Percentiles rank a stretch among this genome's conserved stretches.
phyloP scores from a whole-genome alignment of 2,888 invertebrate species.

The Hemaris fuciformis region DNA sequence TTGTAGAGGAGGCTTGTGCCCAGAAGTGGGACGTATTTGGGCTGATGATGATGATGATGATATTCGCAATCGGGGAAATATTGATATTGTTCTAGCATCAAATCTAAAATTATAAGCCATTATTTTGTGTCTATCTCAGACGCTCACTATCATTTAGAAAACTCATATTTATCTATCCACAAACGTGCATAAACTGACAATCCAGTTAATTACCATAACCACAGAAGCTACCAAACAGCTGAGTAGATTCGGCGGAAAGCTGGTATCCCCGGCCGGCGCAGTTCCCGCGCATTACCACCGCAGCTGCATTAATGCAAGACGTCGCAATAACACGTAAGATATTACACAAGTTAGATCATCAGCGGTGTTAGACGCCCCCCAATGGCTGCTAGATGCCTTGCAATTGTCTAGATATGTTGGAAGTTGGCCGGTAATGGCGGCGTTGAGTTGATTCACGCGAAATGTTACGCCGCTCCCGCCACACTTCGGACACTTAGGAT shows the following conservation, averaged over 20 bases:
- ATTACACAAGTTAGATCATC: conserved; percentile 70
- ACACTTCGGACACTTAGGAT: neutral
- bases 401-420: conserved; percentile 46
- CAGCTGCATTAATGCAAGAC: conserved; percentile 57
- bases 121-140: too few relatives aligned
- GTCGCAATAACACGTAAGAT: conserved; percentile 64
- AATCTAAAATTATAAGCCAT: too few relatives aligned
- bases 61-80: too few relatives aligned
- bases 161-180: neutral
- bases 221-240: neutral
- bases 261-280: conserved; percentile 32
- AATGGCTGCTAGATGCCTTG: conserved; percentile 40
- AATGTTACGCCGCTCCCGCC: conserved; percentile 24
- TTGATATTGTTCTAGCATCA: too few relatives aligned
- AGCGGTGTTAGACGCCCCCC: conserved; percentile 50
- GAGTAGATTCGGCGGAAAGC: conserved; percentile 17
- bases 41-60: too few relatives aligned
- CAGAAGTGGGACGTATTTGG: too few relatives aligned
- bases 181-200: neutral
- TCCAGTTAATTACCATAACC: neutral
- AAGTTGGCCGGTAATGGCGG: conserved; percentile 50
- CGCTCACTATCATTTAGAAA: too few relatives aligned
- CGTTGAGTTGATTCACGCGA: conserved; percentile 53
- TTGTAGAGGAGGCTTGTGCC: too few relatives aligned
- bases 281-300: conserved; percentile 32